Percentiles rank a stretch among this genome's conserved stretches.
These are phyloP conservation scores for Magallana nippona DNA, from an alignment of 2,888 invertebrate genomes.

Conservation along the genomic window DNA sequence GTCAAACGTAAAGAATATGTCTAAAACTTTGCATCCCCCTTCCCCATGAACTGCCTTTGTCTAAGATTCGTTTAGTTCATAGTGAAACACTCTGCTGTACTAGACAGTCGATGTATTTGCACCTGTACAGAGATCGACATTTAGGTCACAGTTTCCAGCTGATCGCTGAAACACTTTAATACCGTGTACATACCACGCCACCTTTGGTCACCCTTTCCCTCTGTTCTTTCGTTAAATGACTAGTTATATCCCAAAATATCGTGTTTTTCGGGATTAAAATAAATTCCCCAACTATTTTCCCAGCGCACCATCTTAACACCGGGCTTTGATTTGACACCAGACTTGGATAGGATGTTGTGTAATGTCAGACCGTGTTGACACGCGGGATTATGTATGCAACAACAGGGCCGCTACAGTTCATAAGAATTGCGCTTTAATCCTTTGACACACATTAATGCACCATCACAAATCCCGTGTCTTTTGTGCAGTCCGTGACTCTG, in stretches of 20 bases:
- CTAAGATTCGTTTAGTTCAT: too few species aligned
- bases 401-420: conserved; percentile 14
- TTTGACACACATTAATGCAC: conserved; percentile 25
- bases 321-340: conserved; percentile 22
- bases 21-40: too few species aligned
- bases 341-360: background rate
- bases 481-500: background rate
- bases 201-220: background rate
- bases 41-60: too few species aligned
- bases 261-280: background rate
- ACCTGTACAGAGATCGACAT: background rate
- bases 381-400: conserved; percentile 18
- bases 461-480: conserved; percentile 6
- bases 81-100: too few species aligned
- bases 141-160: background rate
- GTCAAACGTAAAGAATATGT: too few species aligned
- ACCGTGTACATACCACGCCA: background rate
- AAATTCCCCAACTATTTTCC: conserved; percentile 3
- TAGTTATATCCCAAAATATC: background rate
- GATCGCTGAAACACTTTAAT: background rate
- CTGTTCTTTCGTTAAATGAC: background rate
- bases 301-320: background rate
- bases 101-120: background rate
- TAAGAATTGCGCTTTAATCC: conserved; percentile 1
- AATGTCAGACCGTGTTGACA: conserved; percentile 2